Evolutionary conservation across 2,888 invertebrate species (phyloP), one percentile per base, ranked within the genome.

Genomic region (Incurvaria masculella): DNA sequence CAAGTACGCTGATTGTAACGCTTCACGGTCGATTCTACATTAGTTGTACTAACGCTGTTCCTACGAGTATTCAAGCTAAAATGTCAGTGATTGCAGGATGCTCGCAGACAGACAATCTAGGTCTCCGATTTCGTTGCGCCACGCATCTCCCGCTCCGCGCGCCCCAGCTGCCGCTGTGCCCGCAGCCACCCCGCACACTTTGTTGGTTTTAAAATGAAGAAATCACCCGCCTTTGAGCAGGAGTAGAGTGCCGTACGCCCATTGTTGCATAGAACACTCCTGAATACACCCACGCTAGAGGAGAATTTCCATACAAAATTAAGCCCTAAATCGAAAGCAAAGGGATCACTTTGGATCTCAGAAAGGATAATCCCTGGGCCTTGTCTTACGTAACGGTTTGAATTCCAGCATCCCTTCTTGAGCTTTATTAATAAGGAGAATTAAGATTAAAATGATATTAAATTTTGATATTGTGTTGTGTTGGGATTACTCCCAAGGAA

Each of bases 401-500:
- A 14, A 33, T 23, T 8, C 14, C 14, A n/a, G 33, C 33, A 33
- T 21, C 21, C 21, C 42, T 19, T 21, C 27, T 44, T 18, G 26
- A 21, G 18, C 23, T 26, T 18, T 40, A 49, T 45, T 49, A 49
- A 49, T 49, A 49, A 49, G 73, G 62, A 69, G 73, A 69, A 75
- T 75, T 75, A 75, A 76, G 76, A 76, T 76, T 76, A 78, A 73
- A 75, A 75, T 73, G 69, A 76, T 78, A 78, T 78, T 76, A 78
- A 76, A 76, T 75, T 76, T 75, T 76, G 70, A 76, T 74, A 75
- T 78, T 76, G 73, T 76, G 74, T 72, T 75, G 73, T 68, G 65
- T 72, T 67, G 70, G 75, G 75, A 72, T 76, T 78, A 78, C 66
- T 70, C 61, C 62, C 63, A 69, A 73, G 74, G 71, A 73, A 39